Evolutionary conservation across 2,113 vertebrate species (phyloP).

Genomic region (Sylvia atricapilla): DNA sequence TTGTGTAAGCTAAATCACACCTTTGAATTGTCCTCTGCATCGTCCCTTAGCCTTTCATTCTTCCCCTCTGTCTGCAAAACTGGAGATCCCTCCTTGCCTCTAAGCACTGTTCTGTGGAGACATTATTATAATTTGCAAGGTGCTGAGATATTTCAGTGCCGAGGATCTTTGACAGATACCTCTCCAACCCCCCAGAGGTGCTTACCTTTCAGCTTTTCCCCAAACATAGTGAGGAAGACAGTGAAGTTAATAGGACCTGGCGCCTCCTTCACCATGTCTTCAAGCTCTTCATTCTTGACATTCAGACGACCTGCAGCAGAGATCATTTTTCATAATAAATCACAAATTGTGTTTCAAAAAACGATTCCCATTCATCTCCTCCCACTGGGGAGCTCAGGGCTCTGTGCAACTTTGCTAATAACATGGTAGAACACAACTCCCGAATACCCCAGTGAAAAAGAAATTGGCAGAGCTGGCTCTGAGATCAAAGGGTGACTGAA

Average conservation of each 20-base stretch:
- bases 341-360: slow-evolving; percentile 53
- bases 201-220: slow-evolving; percentile 91
- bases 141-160: slow-evolving; percentile 42
- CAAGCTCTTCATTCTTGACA: slow-evolving; percentile 88
- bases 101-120: slow-evolving; percentile 36
- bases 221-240: slow-evolving; percentile 89
- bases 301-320: slow-evolving; percentile 81
- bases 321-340: slow-evolving; percentile 57
- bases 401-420: slow-evolving; percentile 48
- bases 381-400: slow-evolving; percentile 41
- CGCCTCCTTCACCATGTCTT: slow-evolving; percentile 88
- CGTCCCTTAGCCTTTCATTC: not conserved
- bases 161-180: slow-evolving; percentile 56
- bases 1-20: slow-evolving; percentile 31
- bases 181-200: slow-evolving; percentile 54
- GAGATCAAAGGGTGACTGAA: slow-evolving; percentile 45
- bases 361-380: slow-evolving; percentile 43
- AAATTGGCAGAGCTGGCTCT: slow-evolving; percentile 23
- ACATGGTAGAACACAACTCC: slow-evolving; percentile 30
- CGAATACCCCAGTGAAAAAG: not conserved
- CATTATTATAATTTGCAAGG: slow-evolving; percentile 32
- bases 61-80: slow-evolving; percentile 22
- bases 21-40: slow-evolving; percentile 35
- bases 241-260: slow-evolving; percentile 90
- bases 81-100: slow-evolving; percentile 49